Base-by-base conservation (phyloP, 2,797 vertebrate species). In the Aythya fuligula region DNA sequence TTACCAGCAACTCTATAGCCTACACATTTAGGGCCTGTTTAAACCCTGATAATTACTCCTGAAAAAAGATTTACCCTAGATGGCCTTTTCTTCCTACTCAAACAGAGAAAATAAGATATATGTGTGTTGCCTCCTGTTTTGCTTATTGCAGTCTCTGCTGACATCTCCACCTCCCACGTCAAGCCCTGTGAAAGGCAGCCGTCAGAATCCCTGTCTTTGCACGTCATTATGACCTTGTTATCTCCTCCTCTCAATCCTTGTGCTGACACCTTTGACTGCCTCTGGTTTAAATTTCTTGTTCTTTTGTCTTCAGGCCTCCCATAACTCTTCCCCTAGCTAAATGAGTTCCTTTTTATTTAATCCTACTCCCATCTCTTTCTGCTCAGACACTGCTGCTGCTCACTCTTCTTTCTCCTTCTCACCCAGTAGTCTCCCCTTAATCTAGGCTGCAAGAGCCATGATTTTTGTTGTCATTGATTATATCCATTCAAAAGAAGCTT, bases 171-270 rank as follows among this genome's bases (percentile, higher is more conserved):
- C 89, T 93, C 84, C 75, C 79, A 19, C 65, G 74, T 74, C 84
- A 87, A 74, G 86, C 45, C 22, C 65, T 0, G 0, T 76, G 75
- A 93, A 96, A 94, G 49, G 90, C 84, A 83, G 67, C 69, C 3
- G 0, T 92, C 93, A 95, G 85, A 85, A 92, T 91, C n/a, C 54
- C 51, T n/a, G 61, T 70, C 89, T 84, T 87, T 87, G 84, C 43
- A 43, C 90, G 65, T 92, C 81, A 21, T 6, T 54, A 67, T 93
- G 95, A 96, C 93, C 89, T 90, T 90, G 88, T 85, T 94, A 64
- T 78, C 84, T 89, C 69, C 32, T 17, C 66, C 17, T 65, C 81
- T 89, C 88, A 87, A 89, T 90, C 61, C 49, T 72, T 69, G 13
- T 80, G 49, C 86, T 93, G 90, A 71, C 87, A 89, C 81, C 54